Percentiles rank a stretch among this genome's conserved stretches.
Evolutionary conservation across 2,113 vertebrate species (phyloP).

Genomic region (Lathamus discolor): DNA sequence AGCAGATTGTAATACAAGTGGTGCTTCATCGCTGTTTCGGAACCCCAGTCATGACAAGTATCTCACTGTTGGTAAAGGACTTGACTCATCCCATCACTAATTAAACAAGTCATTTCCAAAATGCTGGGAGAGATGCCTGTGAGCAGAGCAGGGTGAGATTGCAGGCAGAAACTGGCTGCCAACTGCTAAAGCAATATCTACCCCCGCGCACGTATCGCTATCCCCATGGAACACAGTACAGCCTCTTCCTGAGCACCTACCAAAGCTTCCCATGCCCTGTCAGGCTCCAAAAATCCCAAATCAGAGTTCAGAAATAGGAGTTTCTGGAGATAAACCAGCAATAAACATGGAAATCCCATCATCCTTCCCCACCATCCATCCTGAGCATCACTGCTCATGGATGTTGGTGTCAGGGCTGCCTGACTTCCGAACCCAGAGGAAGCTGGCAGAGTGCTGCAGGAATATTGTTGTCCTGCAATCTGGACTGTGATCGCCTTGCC

Average conservation of each 20-base stretch:
- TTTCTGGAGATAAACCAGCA: not conserved
- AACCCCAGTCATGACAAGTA: fast-evolving
- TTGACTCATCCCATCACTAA: not conserved
- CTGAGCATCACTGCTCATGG: fast-evolving
- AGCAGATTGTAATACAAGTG: not conserved
- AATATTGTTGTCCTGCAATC: not conserved
- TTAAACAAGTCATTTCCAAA: not conserved
- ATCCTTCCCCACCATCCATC: fast-evolving
- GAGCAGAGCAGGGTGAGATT: not conserved
- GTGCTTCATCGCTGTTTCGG: not conserved
- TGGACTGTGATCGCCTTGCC: not conserved
- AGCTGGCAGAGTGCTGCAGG: not conserved
- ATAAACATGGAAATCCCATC: not conserved
- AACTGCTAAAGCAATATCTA: not conserved
- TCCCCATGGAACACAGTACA: fast-evolving
- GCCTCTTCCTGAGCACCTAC: not conserved
- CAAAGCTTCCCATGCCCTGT: fast-evolving
- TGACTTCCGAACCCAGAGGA: not conserved
- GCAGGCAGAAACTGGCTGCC: not conserved
- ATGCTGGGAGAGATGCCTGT: not conserved
- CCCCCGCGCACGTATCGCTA: not conserved
- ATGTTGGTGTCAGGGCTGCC: fast-evolving
- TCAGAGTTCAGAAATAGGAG: fast-evolving
- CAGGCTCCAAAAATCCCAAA: not conserved
- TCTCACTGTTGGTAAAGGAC: not conserved